phyloP scores from a whole-genome alignment of 2,113 vertebrate genomes.

The Cercopithecus mona region DNA sequence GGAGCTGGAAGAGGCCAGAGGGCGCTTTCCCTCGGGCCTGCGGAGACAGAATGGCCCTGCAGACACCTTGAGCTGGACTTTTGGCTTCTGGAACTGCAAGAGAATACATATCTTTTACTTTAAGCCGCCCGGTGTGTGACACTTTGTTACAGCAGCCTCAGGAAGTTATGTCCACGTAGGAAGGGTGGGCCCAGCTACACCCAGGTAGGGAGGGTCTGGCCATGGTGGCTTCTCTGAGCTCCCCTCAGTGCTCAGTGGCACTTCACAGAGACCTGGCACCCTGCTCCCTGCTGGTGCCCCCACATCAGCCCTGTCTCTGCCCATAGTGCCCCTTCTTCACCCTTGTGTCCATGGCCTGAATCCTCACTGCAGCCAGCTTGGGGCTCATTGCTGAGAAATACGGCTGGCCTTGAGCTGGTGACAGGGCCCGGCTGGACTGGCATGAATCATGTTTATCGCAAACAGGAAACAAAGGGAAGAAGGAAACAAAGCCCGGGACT shows the following conservation, averaged over 20 bases:
- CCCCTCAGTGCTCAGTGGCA: not conserved
- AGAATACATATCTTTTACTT: not conserved
- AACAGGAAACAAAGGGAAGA: conserved; percentile 80
- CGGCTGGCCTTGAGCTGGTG: conserved; percentile 55
- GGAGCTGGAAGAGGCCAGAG: not conserved
- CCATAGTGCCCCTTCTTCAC: rapidly evolving
- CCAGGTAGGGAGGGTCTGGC: too few species aligned
- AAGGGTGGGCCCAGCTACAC: rapidly evolving
- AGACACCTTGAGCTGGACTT: not conserved
- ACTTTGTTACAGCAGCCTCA: not conserved
- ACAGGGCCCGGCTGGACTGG: not conserved
- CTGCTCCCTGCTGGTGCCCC: not conserved
- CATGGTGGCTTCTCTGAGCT: rapidly evolving
- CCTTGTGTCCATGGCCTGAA: not conserved
- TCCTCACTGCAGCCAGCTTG: not conserved
- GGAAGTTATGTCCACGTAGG: not conserved
- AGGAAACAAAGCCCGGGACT: conserved; percentile 49
- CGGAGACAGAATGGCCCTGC: not conserved
- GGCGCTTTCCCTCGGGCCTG: not conserved
- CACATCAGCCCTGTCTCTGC: not conserved
- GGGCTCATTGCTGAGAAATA: not conserved
- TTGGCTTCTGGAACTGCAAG: not conserved
- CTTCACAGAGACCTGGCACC: not conserved
- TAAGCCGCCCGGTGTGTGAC: not conserved
- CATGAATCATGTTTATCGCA: conserved; percentile 76